A percentile compares a stretch with the other conserved stretches of the same genome.
Evolutionary conservation across 2,888 invertebrate species (phyloP).

Genomic region (Athalia circularis): DNA sequence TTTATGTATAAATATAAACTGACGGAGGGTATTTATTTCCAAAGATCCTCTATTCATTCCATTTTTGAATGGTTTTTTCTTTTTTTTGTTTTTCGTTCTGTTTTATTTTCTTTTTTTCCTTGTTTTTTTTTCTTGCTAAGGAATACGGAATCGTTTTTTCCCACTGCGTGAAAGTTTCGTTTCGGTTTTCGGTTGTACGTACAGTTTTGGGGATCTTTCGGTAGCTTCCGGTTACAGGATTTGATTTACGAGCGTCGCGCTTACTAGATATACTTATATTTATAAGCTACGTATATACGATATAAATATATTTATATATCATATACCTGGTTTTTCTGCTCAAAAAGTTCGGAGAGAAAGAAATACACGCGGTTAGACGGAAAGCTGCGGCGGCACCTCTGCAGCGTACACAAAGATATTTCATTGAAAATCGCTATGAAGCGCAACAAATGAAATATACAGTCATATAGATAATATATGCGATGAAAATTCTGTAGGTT

Average conservation of each 20-base stretch:
- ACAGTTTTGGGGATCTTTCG: conserved; percentile 1
- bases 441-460: conserved; percentile 17
- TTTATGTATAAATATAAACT: neutral
- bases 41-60: neutral
- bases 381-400: neutral
- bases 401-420: neutral
- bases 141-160: neutral
- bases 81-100: no score
- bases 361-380: neutral
- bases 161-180: conserved; percentile 8
- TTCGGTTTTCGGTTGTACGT: conserved; percentile 5
- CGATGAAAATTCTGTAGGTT: neutral
- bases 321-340: neutral
- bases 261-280: neutral
- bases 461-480: neutral
- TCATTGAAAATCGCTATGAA: neutral
- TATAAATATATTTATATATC: neutral
- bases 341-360: neutral
- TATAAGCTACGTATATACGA: neutral
- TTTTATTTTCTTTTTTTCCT: no score
- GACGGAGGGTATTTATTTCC: neutral
- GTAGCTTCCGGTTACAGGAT: conserved; percentile 24
- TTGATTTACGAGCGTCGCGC: conserved; percentile 30
- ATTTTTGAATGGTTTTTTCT: neutral
- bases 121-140: neutral